These are phyloP conservation scores for Lepus townsendii DNA, from an alignment of 2,797 vertebrate species.

Conservation along the genomic window DNA sequence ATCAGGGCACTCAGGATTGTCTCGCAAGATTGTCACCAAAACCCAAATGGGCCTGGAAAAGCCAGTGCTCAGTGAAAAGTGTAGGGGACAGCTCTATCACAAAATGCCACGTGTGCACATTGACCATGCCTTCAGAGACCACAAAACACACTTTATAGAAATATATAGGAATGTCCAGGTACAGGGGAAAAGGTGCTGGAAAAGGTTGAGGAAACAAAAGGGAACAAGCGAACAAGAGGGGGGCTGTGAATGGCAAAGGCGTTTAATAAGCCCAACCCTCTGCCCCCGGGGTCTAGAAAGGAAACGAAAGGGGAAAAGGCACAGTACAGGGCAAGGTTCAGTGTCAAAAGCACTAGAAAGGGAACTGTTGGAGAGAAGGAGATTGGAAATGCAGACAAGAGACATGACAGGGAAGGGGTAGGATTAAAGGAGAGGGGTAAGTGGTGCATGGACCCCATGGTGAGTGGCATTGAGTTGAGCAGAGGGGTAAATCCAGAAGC, in stretches of 20 bases:
- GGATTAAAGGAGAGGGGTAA: constrained; percentile 5
- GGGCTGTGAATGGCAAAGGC: background rate
- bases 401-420: background rate
- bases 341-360: background rate
- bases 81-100: background rate
- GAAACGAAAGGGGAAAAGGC: background rate
- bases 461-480: background rate
- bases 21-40: no score
- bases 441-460: background rate
- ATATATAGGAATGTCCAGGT: background rate
- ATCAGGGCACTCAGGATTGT: no score
- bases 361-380: background rate
- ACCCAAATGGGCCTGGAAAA: no score
- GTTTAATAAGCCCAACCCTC: background rate
- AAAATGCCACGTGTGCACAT: background rate
- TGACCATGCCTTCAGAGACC: constrained; percentile 43
- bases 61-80: background rate
- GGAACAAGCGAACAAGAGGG: constrained; percentile 16
- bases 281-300: background rate
- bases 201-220: background rate
- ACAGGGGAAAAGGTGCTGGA: background rate
- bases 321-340: background rate
- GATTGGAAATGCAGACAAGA: background rate
- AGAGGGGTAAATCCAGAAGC: background rate
- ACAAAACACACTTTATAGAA: background rate